Percentiles rank a stretch among this genome's conserved stretches.
These are phyloP conservation scores for Eudemis profundana DNA, from an alignment of 2,888 invertebrate genomes.

Conservation along the genomic window DNA sequence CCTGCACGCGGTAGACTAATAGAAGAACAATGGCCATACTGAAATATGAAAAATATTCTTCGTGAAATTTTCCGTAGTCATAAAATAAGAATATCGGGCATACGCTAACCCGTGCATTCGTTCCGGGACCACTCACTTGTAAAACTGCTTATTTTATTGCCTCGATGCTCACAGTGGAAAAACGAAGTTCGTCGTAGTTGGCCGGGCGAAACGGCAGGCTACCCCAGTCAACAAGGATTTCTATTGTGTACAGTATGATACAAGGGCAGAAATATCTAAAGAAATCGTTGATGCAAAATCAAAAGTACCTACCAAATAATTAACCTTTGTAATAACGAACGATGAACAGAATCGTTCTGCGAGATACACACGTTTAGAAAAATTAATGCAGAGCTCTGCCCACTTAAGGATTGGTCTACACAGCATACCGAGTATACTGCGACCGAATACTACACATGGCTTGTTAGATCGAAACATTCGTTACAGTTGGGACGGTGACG, in stretches of 20 bases:
- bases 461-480: conserved; percentile 63
- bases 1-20: background rate
- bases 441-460: conserved; percentile 53
- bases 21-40: conserved; percentile 8
- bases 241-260: background rate
- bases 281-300: too few species aligned
- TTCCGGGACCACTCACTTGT: conserved; percentile 75
- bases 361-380: background rate
- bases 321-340: background rate
- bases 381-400: background rate
- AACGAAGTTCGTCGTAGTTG: conserved; percentile 65
- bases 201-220: conserved; percentile 54
- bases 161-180: conserved; percentile 65
- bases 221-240: conserved; percentile 3
- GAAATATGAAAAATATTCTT: conserved; percentile 56
- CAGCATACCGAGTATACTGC: conserved; percentile 46
- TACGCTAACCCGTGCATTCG: conserved; percentile 71
- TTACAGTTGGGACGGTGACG: conserved; percentile 68
- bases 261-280: too few species aligned
- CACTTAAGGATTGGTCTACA: conserved; percentile 35
- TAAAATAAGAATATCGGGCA: conserved; percentile 74
- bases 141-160: conserved; percentile 79
- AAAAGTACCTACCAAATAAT: background rate
- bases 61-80: conserved; percentile 65
- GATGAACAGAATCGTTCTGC: background rate